A percentile compares a stretch with the other conserved stretches of the same genome.
These are phyloP conservation scores for Drosophila algonquin DNA, from an alignment of 2,888 invertebrate genomes.

Conservation along the genomic window DNA sequence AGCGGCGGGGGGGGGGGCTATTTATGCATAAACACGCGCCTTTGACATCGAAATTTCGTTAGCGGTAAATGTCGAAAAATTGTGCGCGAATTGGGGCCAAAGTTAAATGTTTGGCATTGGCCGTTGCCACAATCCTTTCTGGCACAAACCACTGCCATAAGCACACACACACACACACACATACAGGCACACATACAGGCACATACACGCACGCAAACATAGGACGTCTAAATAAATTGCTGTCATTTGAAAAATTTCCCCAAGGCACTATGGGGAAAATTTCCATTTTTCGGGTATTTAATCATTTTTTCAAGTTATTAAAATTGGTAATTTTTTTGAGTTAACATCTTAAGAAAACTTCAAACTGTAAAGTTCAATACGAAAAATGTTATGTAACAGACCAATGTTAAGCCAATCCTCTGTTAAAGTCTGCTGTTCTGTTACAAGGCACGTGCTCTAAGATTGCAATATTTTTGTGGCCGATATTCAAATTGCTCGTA, in stretches of 20 bases:
- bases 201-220: constrained; percentile 14
- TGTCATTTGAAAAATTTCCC: constrained; percentile 76
- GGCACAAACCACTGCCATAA: constrained; percentile 23
- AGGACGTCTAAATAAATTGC: constrained; percentile 69
- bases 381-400: no score
- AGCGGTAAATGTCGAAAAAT: constrained; percentile 60
- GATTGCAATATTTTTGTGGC: no score
- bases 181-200: not conserved
- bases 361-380: no score
- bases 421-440: no score
- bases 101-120: constrained; percentile 68
- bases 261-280: no score
- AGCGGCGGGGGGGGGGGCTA: constrained; percentile 27
- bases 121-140: constrained; percentile 51
- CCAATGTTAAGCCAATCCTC: no score
- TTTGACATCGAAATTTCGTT: constrained; percentile 60
- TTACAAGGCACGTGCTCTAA: no score
- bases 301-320: no score
- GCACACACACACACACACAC: constrained; percentile 10
- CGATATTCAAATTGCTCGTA: no score
- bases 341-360: no score
- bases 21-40: constrained; percentile 72
- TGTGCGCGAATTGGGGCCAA: constrained; percentile 53
- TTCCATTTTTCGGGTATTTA: no score
- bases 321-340: no score